These are phyloP conservation scores for Coenonympha arcania DNA, from an alignment of 2,888 invertebrate genomes.

Conservation along the genomic window DNA sequence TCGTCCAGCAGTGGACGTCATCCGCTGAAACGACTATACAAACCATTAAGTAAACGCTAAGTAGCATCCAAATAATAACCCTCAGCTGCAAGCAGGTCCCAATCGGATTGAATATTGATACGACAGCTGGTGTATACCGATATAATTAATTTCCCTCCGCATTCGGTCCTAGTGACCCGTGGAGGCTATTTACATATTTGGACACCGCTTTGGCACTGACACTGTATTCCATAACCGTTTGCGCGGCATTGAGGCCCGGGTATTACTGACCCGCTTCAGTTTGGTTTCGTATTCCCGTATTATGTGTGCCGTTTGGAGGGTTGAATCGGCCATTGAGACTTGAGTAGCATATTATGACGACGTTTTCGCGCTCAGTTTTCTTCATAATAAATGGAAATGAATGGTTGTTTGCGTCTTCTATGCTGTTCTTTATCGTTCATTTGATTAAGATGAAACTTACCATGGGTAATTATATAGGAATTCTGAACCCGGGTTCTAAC, in stretches of 20 bases:
- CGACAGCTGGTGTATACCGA: slow-evolving; percentile 64
- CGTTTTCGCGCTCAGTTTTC: too few relatives aligned
- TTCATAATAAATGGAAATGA: too few relatives aligned
- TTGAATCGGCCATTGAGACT: neutral
- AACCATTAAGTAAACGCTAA: too few relatives aligned
- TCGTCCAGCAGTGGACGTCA: too few relatives aligned
- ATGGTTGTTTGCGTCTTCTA: too few relatives aligned
- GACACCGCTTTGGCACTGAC: slow-evolving; percentile 22
- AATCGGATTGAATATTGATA: slow-evolving; percentile 69
- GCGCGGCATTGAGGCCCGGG: neutral
- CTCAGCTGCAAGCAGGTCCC: slow-evolving; percentile 35
- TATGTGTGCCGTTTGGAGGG: neutral
- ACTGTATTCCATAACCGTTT: slow-evolving; percentile 15
- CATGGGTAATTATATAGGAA: too few relatives aligned
- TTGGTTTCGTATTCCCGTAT: slow-evolving; percentile 2
- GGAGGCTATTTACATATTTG: slow-evolving; percentile 42
- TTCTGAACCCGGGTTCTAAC: too few relatives aligned
- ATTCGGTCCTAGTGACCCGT: slow-evolving; percentile 41
- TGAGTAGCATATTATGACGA: too few relatives aligned
- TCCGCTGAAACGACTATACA: too few relatives aligned
- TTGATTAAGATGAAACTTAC: too few relatives aligned
- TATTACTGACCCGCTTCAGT: slow-evolving; percentile 5
- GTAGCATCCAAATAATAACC: slow-evolving; percentile 11
- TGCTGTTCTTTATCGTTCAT: too few relatives aligned
- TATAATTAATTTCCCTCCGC: slow-evolving; percentile 65